Percentiles rank a stretch among this genome's conserved stretches.
These are phyloP conservation scores for Panulirus ornatus DNA, from an alignment of 1,140 invertebrate genomes.

Conservation along the genomic window DNA sequence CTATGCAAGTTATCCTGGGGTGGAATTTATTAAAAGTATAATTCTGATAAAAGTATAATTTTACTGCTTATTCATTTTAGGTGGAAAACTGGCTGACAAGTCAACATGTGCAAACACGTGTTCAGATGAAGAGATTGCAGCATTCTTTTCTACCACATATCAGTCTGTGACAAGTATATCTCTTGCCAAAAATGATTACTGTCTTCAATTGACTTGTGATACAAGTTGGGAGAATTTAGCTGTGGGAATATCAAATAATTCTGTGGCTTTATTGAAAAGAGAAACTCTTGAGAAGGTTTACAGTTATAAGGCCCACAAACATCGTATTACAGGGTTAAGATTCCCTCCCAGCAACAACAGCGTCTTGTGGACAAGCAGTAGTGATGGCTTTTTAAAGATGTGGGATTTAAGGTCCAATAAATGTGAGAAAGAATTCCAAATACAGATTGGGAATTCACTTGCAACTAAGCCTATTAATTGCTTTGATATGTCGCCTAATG, in stretches of 20 bases:
- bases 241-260: slow-evolving; percentile 59
- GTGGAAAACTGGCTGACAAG: neutral
- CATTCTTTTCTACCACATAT: slow-evolving; percentile 5
- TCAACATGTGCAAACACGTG: neutral
- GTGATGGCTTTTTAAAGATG: slow-evolving; percentile 82
- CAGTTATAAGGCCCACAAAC: slow-evolving; percentile 75
- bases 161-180: slow-evolving; percentile 27
- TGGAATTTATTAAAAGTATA: too few relatives aligned
- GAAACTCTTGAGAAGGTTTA: slow-evolving; percentile 54
- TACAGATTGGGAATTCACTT: slow-evolving; percentile 59
- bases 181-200: slow-evolving; percentile 29
- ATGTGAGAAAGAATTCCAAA: slow-evolving; percentile 68
- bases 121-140: neutral
- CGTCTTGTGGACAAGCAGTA: slow-evolving; percentile 78
- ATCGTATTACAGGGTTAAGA: slow-evolving; percentile 78
- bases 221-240: slow-evolving; percentile 28
- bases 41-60: too few relatives aligned
- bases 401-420: slow-evolving; percentile 83
- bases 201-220: slow-evolving; percentile 9
- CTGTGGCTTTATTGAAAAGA: slow-evolving; percentile 45
- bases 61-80: neutral
- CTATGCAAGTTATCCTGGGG: too few relatives aligned
- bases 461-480: slow-evolving; percentile 82
- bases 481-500: slow-evolving; percentile 88
- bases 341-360: slow-evolving; percentile 82